Percentiles rank a stretch among this genome's conserved stretches.
Evolutionary conservation across 2,113 vertebrate genomes (phyloP).

Genomic region (Dicrurus megarhynchus): DNA sequence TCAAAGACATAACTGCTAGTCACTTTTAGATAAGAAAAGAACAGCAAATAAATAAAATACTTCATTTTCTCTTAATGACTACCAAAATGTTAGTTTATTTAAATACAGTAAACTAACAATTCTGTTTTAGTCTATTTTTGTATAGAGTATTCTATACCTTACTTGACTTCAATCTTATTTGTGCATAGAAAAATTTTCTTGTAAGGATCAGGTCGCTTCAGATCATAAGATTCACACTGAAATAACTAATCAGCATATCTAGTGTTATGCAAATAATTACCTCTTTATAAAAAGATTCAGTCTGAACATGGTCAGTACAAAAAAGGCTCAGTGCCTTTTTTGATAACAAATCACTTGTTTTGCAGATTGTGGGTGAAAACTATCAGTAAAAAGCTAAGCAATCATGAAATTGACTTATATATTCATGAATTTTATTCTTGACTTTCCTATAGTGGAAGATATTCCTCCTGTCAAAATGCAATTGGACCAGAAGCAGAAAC

Average conservation of each 20-base stretch:
- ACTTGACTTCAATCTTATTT: neutral
- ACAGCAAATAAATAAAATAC: neutral
- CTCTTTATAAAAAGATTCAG: neutral
- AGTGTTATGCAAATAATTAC: neutral
- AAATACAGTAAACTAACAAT: neutral
- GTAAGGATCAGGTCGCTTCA: neutral
- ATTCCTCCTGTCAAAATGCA: neutral
- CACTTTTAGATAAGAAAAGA: neutral
- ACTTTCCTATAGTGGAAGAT: neutral
- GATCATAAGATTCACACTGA: neutral
- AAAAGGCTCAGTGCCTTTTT: neutral
- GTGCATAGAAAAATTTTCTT: neutral
- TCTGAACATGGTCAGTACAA: neutral
- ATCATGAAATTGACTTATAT: neutral
- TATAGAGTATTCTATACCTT: neutral
- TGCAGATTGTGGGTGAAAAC: neutral
- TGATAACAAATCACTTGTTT: neutral
- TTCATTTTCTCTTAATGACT: neutral
- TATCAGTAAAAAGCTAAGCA: neutral
- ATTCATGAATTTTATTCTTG: neutral
- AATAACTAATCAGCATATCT: neutral
- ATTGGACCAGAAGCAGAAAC: neutral
- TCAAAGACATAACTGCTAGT: neutral
- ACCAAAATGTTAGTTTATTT: neutral
- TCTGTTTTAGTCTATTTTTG: neutral